phyloP scores from a whole-genome alignment of 2,888 invertebrate genomes.

The Andrena minutula region DNA sequence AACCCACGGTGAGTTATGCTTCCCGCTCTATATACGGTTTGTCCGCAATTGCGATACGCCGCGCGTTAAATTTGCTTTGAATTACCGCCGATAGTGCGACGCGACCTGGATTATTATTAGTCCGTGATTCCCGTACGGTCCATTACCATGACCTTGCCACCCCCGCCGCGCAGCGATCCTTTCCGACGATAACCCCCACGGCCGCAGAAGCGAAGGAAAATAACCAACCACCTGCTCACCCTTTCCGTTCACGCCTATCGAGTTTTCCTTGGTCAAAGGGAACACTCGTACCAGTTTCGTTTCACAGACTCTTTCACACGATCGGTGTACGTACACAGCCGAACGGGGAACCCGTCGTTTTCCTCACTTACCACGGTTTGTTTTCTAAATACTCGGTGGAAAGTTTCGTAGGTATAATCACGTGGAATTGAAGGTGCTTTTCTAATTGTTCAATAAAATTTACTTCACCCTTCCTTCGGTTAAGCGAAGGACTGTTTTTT shows the following conservation, averaged over 20 bases:
- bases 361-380: neutral
- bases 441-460: too few species aligned
- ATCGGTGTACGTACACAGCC: neutral
- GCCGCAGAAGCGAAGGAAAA: constrained; percentile 42
- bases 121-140: constrained; percentile 78
- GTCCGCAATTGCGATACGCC: constrained; percentile 79
- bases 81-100: constrained; percentile 79
- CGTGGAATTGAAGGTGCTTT: too few species aligned
- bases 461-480: too few species aligned
- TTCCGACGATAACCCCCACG: constrained; percentile 30
- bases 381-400: neutral
- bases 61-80: constrained; percentile 82
- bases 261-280: neutral
- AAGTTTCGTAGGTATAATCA: neutral
- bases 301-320: neutral
- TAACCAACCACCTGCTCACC: constrained; percentile 33
- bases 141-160: constrained; percentile 74
- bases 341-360: neutral
- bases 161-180: constrained; percentile 36
- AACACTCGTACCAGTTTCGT: constrained; percentile 5
- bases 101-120: constrained; percentile 79
- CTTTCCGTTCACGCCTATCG: neutral
- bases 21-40: constrained; percentile 73
- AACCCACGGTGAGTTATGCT: constrained; percentile 82
- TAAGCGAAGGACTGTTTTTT: too few species aligned